Evolutionary conservation across 2,113 vertebrate genomes (phyloP), one percentile per base, ranked within the genome.

Genomic region (Mystacornis crossleyi): DNA sequence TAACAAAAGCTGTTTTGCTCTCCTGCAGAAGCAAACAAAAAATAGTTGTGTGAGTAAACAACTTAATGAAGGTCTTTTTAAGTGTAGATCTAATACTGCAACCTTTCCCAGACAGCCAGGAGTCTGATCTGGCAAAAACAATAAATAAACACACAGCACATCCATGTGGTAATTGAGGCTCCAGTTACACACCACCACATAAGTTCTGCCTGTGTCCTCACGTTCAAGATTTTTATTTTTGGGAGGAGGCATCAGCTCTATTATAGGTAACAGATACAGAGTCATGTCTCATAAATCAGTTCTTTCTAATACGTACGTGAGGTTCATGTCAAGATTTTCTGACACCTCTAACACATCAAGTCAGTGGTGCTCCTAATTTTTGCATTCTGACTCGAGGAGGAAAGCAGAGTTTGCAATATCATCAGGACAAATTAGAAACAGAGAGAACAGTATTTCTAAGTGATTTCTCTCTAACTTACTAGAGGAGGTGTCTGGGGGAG

Each of bases 211-310:
- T 78, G 19, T 9, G 48, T 54, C 26, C 25, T 79, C 57, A 57
- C 0, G 0, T 15, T 93, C 23, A 18, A 36, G 36, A 50, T 45
- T 74, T 43, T 51, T 25, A 4, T 61, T 53, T n/a, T 5, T 18
- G 54, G 23, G 34, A 89, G 50, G 13, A 65, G 8, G 9, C 45
- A 65, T 19, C 54, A 26, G 26, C 5, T 77, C 17, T 12, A 3
- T 54, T 45, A 38, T 12, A 78, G 33, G 23, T 7, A 69, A 61
- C 10, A 80, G 16, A 36, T 3, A 42, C 1, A 40, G 4, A 78
- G 23, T 12, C 3, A 0, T 9, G 20, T 33, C 26, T 81, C 43
- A 45, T n/a, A 42, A 89, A 78, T 9, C 0, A 0, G 1, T 38
- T 77, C 54, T 70, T 50, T 54, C 33, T 42, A 70, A 47, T 18